Percentiles rank a stretch among this genome's conserved stretches.
phyloP scores from a whole-genome alignment of 2,797 vertebrate species.

The Macropodus opercularis region DNA sequence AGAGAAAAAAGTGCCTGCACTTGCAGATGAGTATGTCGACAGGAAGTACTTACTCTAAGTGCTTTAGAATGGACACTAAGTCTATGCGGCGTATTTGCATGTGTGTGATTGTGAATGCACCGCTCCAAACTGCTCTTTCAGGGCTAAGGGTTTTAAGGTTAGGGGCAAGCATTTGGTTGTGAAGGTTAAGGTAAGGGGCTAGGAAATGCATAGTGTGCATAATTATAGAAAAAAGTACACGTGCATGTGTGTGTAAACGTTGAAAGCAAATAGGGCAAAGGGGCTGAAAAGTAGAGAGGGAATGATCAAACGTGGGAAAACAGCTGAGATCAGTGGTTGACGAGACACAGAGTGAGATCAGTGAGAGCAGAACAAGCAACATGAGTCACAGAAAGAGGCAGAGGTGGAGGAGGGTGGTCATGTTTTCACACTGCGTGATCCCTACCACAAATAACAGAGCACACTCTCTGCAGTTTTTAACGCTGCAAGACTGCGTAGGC shows the following conservation, averaged over 20 bases:
- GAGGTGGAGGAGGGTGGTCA: slow-evolving; percentile 36
- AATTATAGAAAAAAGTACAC: slow-evolving; percentile 4
- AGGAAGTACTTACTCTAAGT: slow-evolving; percentile 54
- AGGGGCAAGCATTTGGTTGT: not conserved
- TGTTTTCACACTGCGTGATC: slow-evolving; percentile 63
- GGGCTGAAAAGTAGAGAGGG: slow-evolving; percentile 31
- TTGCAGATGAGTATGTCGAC: slow-evolving; percentile 48
- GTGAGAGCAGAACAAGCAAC: slow-evolving; percentile 53
- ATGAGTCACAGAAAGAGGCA: slow-evolving; percentile 50
- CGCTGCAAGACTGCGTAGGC: slow-evolving; percentile 1
- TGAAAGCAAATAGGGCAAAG: slow-evolving; percentile 18
- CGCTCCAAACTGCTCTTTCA: too few species aligned
- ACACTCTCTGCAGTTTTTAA: slow-evolving; percentile 13
- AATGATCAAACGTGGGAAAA: slow-evolving; percentile 57
- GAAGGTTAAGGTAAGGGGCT: not conserved
- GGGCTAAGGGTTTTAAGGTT: not conserved
- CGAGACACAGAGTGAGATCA: slow-evolving; percentile 52
- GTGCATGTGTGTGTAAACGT: slow-evolving; percentile 11
- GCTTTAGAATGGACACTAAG: slow-evolving; percentile 38
- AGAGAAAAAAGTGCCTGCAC: slow-evolving; percentile 26
- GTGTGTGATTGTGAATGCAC: not conserved
- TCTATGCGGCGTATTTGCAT: slow-evolving; percentile 2
- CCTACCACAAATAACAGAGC: slow-evolving; percentile 21
- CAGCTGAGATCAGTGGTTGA: slow-evolving; percentile 56
- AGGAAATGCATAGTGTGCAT: not conserved